phyloP scores from a whole-genome alignment of 2,888 invertebrate species.

The Antheraea assamensis region DNA sequence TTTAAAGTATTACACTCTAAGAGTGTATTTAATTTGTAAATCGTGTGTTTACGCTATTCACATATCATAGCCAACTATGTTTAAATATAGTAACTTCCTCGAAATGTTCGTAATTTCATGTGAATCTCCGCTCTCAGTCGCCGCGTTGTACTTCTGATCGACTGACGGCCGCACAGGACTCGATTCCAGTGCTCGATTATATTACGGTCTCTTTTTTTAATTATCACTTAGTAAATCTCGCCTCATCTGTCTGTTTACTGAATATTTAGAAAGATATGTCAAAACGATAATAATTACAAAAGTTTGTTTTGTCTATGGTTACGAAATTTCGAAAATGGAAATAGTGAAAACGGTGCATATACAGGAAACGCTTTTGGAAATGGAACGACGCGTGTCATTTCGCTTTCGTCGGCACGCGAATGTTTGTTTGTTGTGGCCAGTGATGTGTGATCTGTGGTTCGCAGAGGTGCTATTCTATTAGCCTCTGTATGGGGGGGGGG shows the following conservation, averaged over 20 bases:
- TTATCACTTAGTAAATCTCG: conserved; percentile 17
- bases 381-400: conserved; percentile 49
- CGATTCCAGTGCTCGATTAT: conserved; percentile 55
- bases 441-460: conserved; percentile 35
- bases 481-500: background rate
- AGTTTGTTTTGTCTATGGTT: conserved; percentile 17
- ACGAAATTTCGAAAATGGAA: conserved; percentile 37
- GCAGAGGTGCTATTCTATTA: conserved; percentile 21
- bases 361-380: conserved; percentile 52
- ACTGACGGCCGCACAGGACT: conserved; percentile 69
- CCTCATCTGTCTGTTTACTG: background rate
- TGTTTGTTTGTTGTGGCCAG: conserved; percentile 38
- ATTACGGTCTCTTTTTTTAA: conserved; percentile 47
- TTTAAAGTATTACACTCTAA: background rate
- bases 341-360: conserved; percentile 36
- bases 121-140: conserved; percentile 60
- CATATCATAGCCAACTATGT: conserved; percentile 59
- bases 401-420: conserved; percentile 52
- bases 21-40: conserved; percentile 15
- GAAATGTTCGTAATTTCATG: conserved; percentile 64
- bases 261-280: background rate
- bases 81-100: conserved; percentile 64
- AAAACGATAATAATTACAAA: background rate
- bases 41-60: conserved; percentile 37
- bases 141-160: conserved; percentile 57